Evolutionary conservation across 2,888 invertebrate genomes (phyloP), one percentile per base, ranked within the genome.

Genomic region (Podotricha telesiphe): DNA sequence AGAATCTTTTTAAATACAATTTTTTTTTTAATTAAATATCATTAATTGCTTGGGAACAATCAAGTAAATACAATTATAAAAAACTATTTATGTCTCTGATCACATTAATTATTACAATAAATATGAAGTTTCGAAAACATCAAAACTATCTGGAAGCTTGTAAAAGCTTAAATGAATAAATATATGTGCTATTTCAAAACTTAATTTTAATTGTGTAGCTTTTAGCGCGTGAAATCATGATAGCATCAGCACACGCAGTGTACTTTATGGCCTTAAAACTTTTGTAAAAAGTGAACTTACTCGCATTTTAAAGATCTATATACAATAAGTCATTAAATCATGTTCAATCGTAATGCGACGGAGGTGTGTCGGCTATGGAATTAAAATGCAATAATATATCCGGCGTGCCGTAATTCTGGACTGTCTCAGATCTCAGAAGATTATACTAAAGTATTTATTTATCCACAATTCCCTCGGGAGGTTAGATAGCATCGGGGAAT

Each of bases 371-470:
- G 79, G 77, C 79, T 76, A 80, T 83, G 79, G 86, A 90, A 91
- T 92, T 92, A 92, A 92, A 92, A 91, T 86, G 90, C 91, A 91
- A 89, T 92, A 92, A 91, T 90, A 91, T 88, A 82, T 84, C 81
- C 82, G 76, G 80, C 82, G 81, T 80, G 84, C 84, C 79, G 85
- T 90, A 91, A 89, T 89, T 83, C 88, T 83, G 87, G 85, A 86
- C 89, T 90, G 90, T 88, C 91, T 86, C 86, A 82, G 89, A 91
- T 89, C 86, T 82, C 77, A 73, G 79, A 77, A 89, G 90, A 92
- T 92, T 89, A 91, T 89, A 88, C 85, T 86, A 88, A 89, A 91
- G 87, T 91, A 91, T 91, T 92, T 93, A 92, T 92, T 91, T 92
- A 89, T 89, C 89, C 89, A 88, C 74, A 80, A 80, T 87, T 86